Evolutionary conservation across 2,888 invertebrate genomes (phyloP).

Genomic region (Romanomermis culicivorax): DNA sequence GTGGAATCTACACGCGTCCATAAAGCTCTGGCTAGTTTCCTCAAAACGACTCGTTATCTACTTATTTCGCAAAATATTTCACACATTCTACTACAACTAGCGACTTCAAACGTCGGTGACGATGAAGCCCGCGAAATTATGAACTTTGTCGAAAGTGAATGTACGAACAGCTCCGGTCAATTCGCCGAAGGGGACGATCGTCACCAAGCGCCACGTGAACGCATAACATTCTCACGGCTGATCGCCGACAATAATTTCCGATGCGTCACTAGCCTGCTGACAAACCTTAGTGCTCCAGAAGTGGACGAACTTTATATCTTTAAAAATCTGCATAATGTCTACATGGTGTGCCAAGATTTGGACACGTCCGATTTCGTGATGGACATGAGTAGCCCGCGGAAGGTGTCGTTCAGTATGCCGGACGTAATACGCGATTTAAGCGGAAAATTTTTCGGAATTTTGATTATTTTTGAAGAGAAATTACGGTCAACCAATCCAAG

Average conservation of each 20-base stretch:
- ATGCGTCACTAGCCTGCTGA: neutral
- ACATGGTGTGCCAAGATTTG: no score
- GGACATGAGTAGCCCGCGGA: no score
- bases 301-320: neutral
- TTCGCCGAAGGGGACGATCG: no score
- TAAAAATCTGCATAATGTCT: no score
- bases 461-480: neutral
- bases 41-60: neutral
- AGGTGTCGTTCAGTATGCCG: no score
- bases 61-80: neutral
- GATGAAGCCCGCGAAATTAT: neutral
- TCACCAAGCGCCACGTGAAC: no score
- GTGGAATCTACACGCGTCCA: neutral
- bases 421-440: neutral
- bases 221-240: neutral
- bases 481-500: neutral
- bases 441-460: neutral
- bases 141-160: conserved; percentile 1
- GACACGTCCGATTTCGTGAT: no score
- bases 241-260: neutral
- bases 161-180: neutral
- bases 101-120: neutral
- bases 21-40: neutral
- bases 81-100: neutral
- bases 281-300: neutral